These are phyloP conservation scores for Prochilodus magdalenae DNA, from an alignment of 2,113 vertebrate genomes.

Conservation along the genomic window DNA sequence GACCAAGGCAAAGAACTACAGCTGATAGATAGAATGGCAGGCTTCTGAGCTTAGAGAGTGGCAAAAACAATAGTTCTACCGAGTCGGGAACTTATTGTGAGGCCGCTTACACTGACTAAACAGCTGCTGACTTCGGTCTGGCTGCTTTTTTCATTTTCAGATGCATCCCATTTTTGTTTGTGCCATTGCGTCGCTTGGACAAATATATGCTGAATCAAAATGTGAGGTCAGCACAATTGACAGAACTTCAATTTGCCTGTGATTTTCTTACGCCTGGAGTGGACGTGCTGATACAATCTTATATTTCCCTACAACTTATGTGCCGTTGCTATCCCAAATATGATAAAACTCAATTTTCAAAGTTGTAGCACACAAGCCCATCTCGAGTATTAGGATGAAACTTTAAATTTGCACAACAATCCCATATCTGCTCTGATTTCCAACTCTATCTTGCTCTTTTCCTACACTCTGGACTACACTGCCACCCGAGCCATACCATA, in stretches of 20 bases:
- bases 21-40: slow-evolving; percentile 32
- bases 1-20: slow-evolving; percentile 11
- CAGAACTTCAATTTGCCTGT: neutral
- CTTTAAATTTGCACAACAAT: neutral
- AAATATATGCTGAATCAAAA: neutral
- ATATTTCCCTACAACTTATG: no score
- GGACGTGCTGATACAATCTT: neutral
- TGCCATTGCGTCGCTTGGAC: neutral
- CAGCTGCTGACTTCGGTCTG: slow-evolving; percentile 13
- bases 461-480: neutral
- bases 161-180: slow-evolving; percentile 13
- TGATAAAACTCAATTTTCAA: no score
- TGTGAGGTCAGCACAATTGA: neutral
- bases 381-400: neutral
- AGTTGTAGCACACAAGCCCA: neutral
- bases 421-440: neutral
- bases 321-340: no score
- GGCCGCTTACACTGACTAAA: neutral
- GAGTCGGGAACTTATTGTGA: neutral
- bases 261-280: neutral
- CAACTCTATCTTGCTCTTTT: neutral
- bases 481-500: slow-evolving; percentile 23
- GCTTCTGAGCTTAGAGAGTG: neutral
- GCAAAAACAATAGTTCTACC: slow-evolving; percentile 9
- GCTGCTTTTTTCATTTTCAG: neutral